phyloP scores from a whole-genome alignment of 2,797 vertebrate genomes.

The Muscicapa comitata region DNA sequence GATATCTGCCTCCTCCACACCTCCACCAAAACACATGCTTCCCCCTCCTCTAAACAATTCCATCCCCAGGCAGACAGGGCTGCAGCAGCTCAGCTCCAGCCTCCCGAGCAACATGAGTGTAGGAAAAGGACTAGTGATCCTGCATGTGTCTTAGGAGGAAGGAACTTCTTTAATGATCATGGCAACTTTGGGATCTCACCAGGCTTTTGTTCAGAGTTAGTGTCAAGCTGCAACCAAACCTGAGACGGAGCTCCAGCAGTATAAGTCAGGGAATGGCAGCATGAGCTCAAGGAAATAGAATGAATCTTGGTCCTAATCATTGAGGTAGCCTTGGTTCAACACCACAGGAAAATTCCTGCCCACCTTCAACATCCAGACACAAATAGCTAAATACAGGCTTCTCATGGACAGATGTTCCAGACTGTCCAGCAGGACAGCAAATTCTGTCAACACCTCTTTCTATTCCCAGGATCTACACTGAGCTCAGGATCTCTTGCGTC shows the following conservation, averaged over 20 bases:
- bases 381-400: neutral
- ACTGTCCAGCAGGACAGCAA: neutral
- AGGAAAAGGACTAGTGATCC: neutral
- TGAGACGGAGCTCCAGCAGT: neutral
- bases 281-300: neutral
- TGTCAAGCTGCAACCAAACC: neutral
- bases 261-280: neutral
- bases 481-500: neutral
- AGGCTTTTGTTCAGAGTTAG: neutral
- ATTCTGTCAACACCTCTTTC: neutral
- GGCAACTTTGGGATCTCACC: neutral
- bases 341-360: neutral
- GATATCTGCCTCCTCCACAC: neutral
- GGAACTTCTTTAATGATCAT: neutral
- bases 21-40: neutral
- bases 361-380: neutral
- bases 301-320: neutral
- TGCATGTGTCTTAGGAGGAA: neutral
- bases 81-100: neutral
- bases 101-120: neutral
- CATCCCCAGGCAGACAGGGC: neutral
- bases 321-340: neutral
- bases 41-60: neutral
- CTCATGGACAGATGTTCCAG: neutral
- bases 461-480: neutral